Evolutionary conservation across 2,797 vertebrate genomes (phyloP), one percentile per base, ranked within the genome.

Genomic region (Melanotaenia parkinsoni): DNA sequence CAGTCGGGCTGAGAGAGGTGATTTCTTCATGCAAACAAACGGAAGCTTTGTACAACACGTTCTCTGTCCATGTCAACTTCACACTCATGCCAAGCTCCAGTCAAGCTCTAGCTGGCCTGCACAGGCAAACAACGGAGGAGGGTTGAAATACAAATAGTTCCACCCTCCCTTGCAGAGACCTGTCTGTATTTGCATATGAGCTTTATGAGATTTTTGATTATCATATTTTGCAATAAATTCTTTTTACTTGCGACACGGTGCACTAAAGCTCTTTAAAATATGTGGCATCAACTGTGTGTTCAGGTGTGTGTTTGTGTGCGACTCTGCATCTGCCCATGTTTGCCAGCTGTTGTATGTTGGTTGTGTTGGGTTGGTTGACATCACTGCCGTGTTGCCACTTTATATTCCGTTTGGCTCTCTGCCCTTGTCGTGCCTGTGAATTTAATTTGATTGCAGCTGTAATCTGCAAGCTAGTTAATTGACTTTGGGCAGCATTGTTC

Each of bases 391-490:
- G 71, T 74, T 63, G 61, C 75, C 74, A 84, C 83, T 92, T 90
- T 86, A 83, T 82, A 90, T 88, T 90, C 88, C 9, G 65, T 77
- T 84, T 90, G 90, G 90, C 88, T 83, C 72, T 35, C 56, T 81
- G 77, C 82, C 81, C 86, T 87, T 79, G n/a, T 82, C 70, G 78
- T 72, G 88, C 91, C 80, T 88, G 86, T 64, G 45, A 90, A 90
- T 94, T 92, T 92, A 92, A 94, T 95, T 94, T 92, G 89, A 89
- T 90, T 89, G 89, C 84, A 77, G 81, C 89, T 85, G 88, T 92
- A 93, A 94, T 94, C 91, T 92, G 86, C 84, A 66, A 35, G 90
- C 84, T 85, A 86, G 76, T 92, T 93, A 94, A 94, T 94, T 93
- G 92, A 93, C 91, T 93, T 93, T 90, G 85, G 84, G n/a, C 33